phyloP scores from a whole-genome alignment of 2,797 vertebrate genomes.

The Microctenopoma lineatum region DNA sequence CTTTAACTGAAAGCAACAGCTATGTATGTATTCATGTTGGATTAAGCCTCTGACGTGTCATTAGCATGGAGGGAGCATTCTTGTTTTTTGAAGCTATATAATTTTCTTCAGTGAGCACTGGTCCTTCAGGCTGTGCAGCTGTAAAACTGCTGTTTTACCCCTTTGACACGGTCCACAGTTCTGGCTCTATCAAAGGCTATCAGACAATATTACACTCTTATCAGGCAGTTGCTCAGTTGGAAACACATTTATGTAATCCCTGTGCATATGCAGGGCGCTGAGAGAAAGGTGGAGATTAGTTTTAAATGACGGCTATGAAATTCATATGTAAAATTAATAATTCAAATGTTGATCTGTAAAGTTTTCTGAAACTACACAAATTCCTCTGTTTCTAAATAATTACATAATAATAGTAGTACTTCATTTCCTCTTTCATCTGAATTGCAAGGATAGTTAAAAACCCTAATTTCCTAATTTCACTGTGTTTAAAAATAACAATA shows the following conservation, averaged over 20 bases:
- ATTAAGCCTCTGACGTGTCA: too few species aligned
- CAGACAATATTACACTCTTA: conserved; percentile 14
- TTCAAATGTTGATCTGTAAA: neutral
- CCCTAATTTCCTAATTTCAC: neutral
- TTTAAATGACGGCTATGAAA: too few species aligned
- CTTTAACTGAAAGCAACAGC: too few species aligned
- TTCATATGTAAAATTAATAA: too few species aligned
- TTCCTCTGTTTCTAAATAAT: neutral
- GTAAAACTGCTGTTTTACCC: neutral
- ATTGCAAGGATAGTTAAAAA: neutral
- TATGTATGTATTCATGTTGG: too few species aligned
- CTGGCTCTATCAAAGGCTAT: neutral
- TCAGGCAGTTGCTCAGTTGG: conserved; percentile 15
- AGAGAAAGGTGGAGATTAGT: too few species aligned
- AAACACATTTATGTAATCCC: conserved; percentile 8
- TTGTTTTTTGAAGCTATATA: neutral
- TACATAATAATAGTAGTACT: neutral
- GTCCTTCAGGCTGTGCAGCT: neutral
- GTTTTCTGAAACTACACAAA: neutral
- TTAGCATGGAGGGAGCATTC: too few species aligned
- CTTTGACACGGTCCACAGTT: conserved; percentile 12
- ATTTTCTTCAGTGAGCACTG: neutral
- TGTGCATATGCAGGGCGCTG: neutral
- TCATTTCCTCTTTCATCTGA: neutral
- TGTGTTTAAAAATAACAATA: neutral